Conservation (phyloP, 1,140 invertebrate species). For the Platyscapa corneri region DNA sequence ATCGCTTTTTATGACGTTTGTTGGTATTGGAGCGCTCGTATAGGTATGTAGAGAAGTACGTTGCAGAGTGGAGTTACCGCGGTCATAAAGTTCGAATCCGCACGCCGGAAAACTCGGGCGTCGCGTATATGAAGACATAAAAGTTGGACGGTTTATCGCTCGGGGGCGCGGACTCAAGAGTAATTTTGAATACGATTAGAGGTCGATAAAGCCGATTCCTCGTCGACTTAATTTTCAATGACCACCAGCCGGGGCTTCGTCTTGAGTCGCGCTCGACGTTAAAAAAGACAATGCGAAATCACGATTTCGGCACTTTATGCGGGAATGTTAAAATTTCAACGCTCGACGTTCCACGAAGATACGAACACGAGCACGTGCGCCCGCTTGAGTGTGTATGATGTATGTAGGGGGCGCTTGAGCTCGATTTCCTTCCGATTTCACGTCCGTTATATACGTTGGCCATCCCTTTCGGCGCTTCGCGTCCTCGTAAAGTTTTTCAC, state of each 20-base stretch:
- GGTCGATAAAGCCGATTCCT: neutral
- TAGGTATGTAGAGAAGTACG: no score
- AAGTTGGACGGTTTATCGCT: constrained; percentile 23
- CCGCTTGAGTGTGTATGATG: neutral
- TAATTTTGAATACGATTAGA: constrained; percentile 43
- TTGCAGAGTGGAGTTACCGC: no score
- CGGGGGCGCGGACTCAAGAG: neutral
- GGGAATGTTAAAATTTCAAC: neutral
- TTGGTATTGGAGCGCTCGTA: no score
- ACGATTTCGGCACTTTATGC: neutral
- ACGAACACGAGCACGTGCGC: no score
- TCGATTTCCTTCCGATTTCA: neutral
- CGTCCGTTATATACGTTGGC: neutral
- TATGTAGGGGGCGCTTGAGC: no score
- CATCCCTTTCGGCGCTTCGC: neutral
- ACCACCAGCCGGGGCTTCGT: neutral
- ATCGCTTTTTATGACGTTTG: no score
- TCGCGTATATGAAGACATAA: constrained; percentile 21
- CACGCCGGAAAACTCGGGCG: neutral
- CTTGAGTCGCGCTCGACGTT: neutral
- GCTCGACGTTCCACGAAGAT: neutral
- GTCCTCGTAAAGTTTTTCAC: constrained; percentile 33
- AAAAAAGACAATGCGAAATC: constrained; percentile 10
- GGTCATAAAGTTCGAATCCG: neutral
- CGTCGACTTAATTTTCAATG: constrained; percentile 10